These are phyloP conservation scores for Oreochromis tanganicae DNA, from an alignment of 2,113 vertebrate species.

Conservation along the genomic window DNA sequence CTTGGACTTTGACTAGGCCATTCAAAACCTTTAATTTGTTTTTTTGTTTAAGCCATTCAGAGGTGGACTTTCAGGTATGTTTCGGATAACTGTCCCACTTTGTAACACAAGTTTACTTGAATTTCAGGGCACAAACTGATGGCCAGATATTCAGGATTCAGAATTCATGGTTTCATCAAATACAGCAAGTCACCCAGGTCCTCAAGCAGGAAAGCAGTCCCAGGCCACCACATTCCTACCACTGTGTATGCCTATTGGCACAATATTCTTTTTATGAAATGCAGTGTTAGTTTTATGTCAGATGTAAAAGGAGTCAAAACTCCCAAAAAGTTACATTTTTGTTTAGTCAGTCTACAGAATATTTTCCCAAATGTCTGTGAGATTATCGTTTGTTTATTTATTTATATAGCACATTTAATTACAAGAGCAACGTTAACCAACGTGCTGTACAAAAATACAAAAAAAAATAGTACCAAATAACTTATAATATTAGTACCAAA, in stretches of 20 bases:
- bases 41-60: neutral
- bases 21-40: rapidly evolving
- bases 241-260: neutral
- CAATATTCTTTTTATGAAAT: neutral
- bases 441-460: neutral
- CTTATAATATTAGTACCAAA: neutral
- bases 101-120: neutral
- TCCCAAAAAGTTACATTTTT: neutral
- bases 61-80: neutral
- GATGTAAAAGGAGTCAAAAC: neutral
- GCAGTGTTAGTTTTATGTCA: neutral
- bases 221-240: neutral
- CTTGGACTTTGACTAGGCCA: neutral
- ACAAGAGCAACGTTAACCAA: rapidly evolving
- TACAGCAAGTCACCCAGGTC: neutral
- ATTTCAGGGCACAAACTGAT: neutral
- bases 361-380: neutral
- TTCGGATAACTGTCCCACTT: neutral
- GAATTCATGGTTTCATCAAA: neutral
- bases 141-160: neutral
- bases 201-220: neutral
- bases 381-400: neutral
- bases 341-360: neutral
- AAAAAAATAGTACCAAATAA: neutral
- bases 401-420: neutral